These are phyloP conservation scores for Crossocerus cetratus DNA, from an alignment of 2,888 invertebrate genomes.

Conservation along the genomic window DNA sequence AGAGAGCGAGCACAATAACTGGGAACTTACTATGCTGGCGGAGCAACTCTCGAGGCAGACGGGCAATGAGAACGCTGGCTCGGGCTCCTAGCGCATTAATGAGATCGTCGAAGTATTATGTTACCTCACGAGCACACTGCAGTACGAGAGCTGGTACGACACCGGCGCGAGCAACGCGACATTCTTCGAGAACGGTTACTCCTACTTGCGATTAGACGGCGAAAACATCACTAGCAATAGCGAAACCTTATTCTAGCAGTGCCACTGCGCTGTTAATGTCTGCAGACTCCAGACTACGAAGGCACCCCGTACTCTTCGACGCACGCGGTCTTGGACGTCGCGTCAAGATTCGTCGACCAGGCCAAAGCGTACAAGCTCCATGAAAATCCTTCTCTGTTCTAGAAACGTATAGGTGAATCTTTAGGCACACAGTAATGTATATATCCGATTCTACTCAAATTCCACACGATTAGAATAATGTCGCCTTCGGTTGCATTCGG, in stretches of 20 bases:
- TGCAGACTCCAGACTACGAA: neutral
- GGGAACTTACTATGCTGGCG: slow-evolving; percentile 89
- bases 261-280: slow-evolving; percentile 6
- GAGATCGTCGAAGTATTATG: slow-evolving; percentile 69
- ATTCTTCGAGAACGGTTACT: slow-evolving; percentile 66
- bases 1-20: slow-evolving; percentile 79
- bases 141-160: slow-evolving; percentile 58
- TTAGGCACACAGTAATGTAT: no score
- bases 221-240: slow-evolving; percentile 66
- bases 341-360: slow-evolving; percentile 33
- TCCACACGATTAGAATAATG: no score
- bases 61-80: slow-evolving; percentile 71
- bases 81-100: slow-evolving; percentile 76
- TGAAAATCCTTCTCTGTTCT: neutral
- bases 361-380: slow-evolving; percentile 25
- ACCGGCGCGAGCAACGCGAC: slow-evolving; percentile 54
- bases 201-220: slow-evolving; percentile 64
- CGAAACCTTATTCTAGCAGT: slow-evolving; percentile 72
- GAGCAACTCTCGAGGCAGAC: slow-evolving; percentile 80
- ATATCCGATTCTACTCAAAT: no score
- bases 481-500: no score
- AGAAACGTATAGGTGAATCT: no score
- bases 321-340: slow-evolving; percentile 12
- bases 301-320: slow-evolving; percentile 31
- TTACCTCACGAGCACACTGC: slow-evolving; percentile 67